These are phyloP conservation scores for Monopis laevigella DNA, from an alignment of 2,888 invertebrate genomes.

Conservation along the genomic window DNA sequence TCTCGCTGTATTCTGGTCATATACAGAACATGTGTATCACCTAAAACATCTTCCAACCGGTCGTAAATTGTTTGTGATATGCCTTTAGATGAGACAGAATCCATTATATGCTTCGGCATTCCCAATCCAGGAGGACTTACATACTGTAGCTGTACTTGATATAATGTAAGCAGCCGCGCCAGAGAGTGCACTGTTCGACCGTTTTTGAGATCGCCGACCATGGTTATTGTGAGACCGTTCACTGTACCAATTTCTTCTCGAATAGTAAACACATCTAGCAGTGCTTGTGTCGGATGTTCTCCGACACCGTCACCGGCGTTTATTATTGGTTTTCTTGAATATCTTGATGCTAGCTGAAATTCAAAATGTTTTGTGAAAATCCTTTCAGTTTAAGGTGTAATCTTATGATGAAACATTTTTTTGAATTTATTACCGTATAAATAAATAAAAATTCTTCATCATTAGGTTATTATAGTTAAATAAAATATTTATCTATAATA, in stretches of 20 bases:
- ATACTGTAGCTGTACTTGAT: constrained; percentile 92
- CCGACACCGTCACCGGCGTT: constrained; percentile 98
- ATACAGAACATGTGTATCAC: constrained; percentile 96
- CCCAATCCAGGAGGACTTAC: constrained; percentile 87
- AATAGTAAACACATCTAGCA: constrained; percentile 97
- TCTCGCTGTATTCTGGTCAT: constrained; percentile 98
- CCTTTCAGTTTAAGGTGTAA: too few species aligned
- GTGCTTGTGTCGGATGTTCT: constrained; percentile 97
- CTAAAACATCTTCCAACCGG: constrained; percentile 86
- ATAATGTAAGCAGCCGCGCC: constrained; percentile 90
- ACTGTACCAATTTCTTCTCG: constrained; percentile 99
- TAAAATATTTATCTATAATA: too few species aligned
- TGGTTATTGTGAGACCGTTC: constrained; percentile 95
- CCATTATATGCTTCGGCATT: constrained; percentile 89
- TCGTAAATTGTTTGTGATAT: constrained; percentile 78
- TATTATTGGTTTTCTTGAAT: constrained; percentile 89
- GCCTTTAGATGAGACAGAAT: constrained; percentile 81
- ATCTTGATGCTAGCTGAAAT: constrained; percentile 79
- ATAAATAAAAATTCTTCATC: too few species aligned
- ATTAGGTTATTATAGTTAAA: too few species aligned
- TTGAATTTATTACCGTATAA: too few species aligned
- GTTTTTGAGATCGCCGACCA: constrained; percentile 98
- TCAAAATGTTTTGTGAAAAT: constrained; percentile 2
- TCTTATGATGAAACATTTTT: too few species aligned
- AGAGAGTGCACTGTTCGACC: constrained; percentile 98